Conservation (phyloP, 2,797 vertebrate species). For the Bucorvus abyssinicus region DNA sequence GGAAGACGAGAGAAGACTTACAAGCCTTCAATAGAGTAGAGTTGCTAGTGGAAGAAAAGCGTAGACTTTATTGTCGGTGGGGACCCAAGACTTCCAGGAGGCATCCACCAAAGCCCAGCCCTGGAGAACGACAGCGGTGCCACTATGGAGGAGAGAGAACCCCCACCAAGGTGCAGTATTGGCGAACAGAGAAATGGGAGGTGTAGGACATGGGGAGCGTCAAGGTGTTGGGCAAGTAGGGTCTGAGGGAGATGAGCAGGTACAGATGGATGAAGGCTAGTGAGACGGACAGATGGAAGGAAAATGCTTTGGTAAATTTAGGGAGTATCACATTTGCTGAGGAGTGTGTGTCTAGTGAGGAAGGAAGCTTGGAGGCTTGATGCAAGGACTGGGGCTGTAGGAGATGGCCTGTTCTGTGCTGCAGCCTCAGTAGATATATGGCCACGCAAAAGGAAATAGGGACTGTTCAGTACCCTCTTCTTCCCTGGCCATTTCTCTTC, state of each 20-base stretch:
- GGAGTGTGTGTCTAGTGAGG: neutral
- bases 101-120: neutral
- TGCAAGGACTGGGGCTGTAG: neutral
- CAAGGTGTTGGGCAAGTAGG: rapidly evolving
- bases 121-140: neutral
- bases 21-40: neutral
- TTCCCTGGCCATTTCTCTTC: neutral
- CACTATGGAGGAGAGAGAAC: slow-evolving; percentile 47
- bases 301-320: rapidly evolving
- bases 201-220: neutral
- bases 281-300: too few species aligned
- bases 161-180: slow-evolving; percentile 52
- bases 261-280: rapidly evolving
- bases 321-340: rapidly evolving
- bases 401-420: neutral
- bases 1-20: neutral
- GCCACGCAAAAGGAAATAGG: rapidly evolving
- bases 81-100: neutral
- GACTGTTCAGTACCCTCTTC: neutral
- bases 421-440: neutral
- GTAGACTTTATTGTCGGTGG: rapidly evolving
- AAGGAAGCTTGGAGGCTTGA: neutral
- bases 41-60: neutral
- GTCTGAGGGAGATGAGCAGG: neutral
- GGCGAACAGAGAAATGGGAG: neutral